phyloP scores from a whole-genome alignment of 2,888 invertebrate species.

The Chydorus sphaericus region DNA sequence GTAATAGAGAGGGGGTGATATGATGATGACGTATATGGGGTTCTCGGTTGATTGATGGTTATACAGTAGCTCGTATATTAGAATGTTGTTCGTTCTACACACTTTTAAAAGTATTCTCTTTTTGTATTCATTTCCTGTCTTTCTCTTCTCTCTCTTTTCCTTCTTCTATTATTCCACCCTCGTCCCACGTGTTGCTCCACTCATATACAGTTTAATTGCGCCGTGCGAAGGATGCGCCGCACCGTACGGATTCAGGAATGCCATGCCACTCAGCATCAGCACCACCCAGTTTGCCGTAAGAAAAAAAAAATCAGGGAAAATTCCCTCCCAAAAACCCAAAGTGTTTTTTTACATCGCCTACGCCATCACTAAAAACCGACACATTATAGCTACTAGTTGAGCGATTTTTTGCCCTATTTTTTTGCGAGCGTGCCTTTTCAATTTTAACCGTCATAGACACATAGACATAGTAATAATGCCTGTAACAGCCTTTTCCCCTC shows the following conservation, averaged over 20 bases:
- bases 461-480: background rate
- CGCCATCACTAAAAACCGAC: background rate
- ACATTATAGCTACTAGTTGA: background rate
- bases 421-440: constrained; percentile 6
- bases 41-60: background rate
- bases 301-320: constrained; percentile 68
- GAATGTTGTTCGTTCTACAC: background rate
- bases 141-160: background rate
- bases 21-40: no score
- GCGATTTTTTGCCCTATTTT: background rate
- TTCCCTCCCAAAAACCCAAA: constrained; percentile 45
- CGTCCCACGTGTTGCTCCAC: background rate
- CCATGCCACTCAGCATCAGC: constrained; percentile 75
- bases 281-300: constrained; percentile 74
- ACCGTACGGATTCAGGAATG: constrained; percentile 91
- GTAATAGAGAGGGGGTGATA: no score
- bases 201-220: constrained; percentile 40
- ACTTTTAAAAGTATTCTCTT: background rate
- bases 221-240: constrained; percentile 72
- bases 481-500: background rate
- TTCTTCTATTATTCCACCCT: background rate
- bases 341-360: background rate
- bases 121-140: background rate
- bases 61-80: background rate
- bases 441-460: background rate